Conservation (phyloP, 2,888 invertebrate genomes). For the Harpalus rubripes region DNA sequence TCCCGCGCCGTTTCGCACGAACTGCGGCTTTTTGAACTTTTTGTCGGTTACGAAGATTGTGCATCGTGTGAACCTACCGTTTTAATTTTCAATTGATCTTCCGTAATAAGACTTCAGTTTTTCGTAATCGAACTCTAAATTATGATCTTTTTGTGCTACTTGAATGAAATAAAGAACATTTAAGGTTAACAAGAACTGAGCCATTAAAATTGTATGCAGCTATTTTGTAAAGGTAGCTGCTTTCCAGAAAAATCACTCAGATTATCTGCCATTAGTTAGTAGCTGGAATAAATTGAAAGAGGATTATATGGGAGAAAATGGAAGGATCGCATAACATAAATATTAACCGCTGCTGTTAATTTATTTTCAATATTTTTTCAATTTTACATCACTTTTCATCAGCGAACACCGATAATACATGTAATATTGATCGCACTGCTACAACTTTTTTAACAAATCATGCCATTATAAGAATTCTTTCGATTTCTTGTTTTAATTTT, state of each 20-base stretch:
- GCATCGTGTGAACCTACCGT: slow-evolving; percentile 62
- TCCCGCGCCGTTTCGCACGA: slow-evolving; percentile 41
- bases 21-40: slow-evolving; percentile 43
- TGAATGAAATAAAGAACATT: slow-evolving; percentile 45
- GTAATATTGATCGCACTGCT: neutral
- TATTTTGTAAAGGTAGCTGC: slow-evolving; percentile 51
- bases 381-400: slow-evolving; percentile 23
- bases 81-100: slow-evolving; percentile 66
- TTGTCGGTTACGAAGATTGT: slow-evolving; percentile 63
- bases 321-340: slow-evolving; percentile 36
- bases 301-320: slow-evolving; percentile 39
- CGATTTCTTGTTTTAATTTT: neutral
- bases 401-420: slow-evolving; percentile 19
- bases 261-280: slow-evolving; percentile 49
- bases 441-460: neutral
- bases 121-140: slow-evolving; percentile 50
- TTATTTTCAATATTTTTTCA: slow-evolving; percentile 46
- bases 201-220: slow-evolving; percentile 49
- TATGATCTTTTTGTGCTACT: slow-evolving; percentile 54
- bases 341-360: slow-evolving; percentile 14
- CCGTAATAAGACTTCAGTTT: slow-evolving; percentile 54
- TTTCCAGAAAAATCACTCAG: slow-evolving; percentile 46
- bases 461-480: neutral
- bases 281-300: slow-evolving; percentile 14
- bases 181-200: slow-evolving; percentile 48